These are phyloP conservation scores for Caenorhabditis virilis DNA, from an alignment of 2,888 invertebrate species.

Conservation along the genomic window DNA sequence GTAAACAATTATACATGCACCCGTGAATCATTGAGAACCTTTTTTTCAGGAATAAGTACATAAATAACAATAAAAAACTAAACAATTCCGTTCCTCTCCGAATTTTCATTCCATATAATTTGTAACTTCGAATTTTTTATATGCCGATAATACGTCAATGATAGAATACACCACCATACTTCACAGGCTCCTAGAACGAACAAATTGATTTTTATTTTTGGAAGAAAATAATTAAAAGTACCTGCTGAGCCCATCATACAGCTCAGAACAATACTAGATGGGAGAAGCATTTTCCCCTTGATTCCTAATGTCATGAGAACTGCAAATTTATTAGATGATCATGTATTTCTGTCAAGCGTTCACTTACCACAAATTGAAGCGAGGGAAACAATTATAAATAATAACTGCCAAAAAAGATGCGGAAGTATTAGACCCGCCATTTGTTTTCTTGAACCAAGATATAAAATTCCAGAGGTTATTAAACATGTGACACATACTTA, in stretches of 20 bases:
- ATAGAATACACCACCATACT: constrained; percentile 49
- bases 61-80: too few relatives aligned
- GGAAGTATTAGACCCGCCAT: constrained; percentile 32
- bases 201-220: constrained; percentile 4
- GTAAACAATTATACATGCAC: too few relatives aligned
- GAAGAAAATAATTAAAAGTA: not conserved
- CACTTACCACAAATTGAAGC: constrained; percentile 29
- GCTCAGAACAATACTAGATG: constrained; percentile 46
- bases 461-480: constrained; percentile 34
- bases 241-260: constrained; percentile 46
- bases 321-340: constrained; percentile 12
- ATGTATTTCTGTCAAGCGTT: not conserved
- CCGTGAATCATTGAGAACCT: too few relatives aligned
- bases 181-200: constrained; percentile 36
- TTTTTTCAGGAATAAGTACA: too few relatives aligned
- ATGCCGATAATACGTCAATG: constrained; percentile 39
- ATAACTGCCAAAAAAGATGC: constrained; percentile 45
- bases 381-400: constrained; percentile 37
- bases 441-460: constrained; percentile 35
- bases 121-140: too few relatives aligned
- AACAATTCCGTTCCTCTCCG: too few relatives aligned
- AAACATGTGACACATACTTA: constrained; percentile 42
- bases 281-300: constrained; percentile 41
- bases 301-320: constrained; percentile 40
- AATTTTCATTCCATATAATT: too few relatives aligned